Conservation (phyloP, 2,113 vertebrate species). For the Neodontobutis hainanensis region DNA sequence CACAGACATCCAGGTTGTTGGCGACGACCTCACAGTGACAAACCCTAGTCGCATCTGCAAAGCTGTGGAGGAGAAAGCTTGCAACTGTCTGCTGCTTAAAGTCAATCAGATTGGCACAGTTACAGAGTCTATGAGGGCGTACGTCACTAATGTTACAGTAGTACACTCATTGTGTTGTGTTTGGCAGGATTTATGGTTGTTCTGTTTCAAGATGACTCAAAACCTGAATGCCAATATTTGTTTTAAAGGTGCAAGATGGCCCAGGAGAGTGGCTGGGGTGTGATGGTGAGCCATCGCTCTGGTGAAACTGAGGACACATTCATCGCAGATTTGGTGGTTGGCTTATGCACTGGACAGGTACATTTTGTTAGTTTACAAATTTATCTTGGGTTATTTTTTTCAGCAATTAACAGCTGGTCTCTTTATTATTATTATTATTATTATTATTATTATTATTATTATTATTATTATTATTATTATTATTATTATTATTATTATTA, state of each 20-base stretch:
- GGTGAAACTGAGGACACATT: slow-evolving; percentile 97
- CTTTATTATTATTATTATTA: too few relatives aligned
- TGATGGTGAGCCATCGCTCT: slow-evolving; percentile 96
- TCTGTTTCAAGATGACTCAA: neutral
- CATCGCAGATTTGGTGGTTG: slow-evolving; percentile 95
- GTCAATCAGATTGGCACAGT: slow-evolving; percentile 98
- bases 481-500: too few relatives aligned
- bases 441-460: too few relatives aligned
- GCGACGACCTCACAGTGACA: slow-evolving; percentile 95
- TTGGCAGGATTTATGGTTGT: too few relatives aligned
- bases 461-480: too few relatives aligned
- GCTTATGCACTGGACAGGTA: slow-evolving; percentile 96
- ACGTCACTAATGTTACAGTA: slow-evolving; percentile 61
- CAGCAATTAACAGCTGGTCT: too few relatives aligned
- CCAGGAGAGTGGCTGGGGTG: slow-evolving; percentile 93
- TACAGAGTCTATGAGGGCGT: slow-evolving; percentile 93
- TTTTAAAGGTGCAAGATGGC: slow-evolving; percentile 89
- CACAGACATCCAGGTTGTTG: slow-evolving; percentile 90
- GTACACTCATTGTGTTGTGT: too few relatives aligned
- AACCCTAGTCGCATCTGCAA: slow-evolving; percentile 92
- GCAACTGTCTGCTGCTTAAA: slow-evolving; percentile 97
- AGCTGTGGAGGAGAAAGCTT: slow-evolving; percentile 88
- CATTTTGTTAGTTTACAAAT: neutral
- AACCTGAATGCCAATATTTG: neutral
- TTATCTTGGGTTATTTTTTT: too few relatives aligned